A percentile compares a stretch with the other conserved stretches of the same genome.
Conservation (phyloP, 2,113 vertebrate genomes). For the Ivindomyrus marchei region DNA sequence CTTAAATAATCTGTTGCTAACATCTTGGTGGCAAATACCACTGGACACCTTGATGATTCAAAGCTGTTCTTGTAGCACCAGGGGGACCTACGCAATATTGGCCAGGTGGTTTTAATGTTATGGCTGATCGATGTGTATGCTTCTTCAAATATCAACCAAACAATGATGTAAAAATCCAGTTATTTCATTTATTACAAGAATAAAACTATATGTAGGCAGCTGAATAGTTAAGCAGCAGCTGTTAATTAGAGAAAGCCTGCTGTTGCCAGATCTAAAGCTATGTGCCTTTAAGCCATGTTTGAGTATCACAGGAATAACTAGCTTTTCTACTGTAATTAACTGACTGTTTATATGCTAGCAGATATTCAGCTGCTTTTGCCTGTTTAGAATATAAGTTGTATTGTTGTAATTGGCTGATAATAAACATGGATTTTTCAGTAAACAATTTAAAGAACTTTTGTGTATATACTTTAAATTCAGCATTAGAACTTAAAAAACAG, state of each 20-base stretch:
- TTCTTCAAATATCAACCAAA: background rate
- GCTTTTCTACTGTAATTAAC: background rate
- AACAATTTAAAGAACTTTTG: background rate
- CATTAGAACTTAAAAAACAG: background rate
- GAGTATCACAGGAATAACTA: background rate
- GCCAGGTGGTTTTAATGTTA: background rate
- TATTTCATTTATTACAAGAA: background rate
- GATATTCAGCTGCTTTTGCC: background rate
- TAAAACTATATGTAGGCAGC: background rate
- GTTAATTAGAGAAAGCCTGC: slow-evolving; percentile 12
- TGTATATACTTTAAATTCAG: background rate
- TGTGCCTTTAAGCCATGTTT: background rate
- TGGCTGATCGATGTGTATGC: background rate
- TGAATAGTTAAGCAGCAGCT: slow-evolving; percentile 6
- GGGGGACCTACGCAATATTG: background rate
- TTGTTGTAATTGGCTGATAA: background rate
- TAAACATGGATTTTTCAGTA: background rate
- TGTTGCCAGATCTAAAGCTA: background rate
- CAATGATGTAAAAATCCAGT: background rate
- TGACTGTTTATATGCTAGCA: background rate
- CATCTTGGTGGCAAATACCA: background rate
- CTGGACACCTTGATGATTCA: background rate
- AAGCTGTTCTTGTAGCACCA: background rate
- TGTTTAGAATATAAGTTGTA: too few relatives aligned
- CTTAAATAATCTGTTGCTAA: background rate